These are phyloP conservation scores for Drosophila auraria DNA, from an alignment of 1,140 invertebrate species.

Conservation along the genomic window DNA sequence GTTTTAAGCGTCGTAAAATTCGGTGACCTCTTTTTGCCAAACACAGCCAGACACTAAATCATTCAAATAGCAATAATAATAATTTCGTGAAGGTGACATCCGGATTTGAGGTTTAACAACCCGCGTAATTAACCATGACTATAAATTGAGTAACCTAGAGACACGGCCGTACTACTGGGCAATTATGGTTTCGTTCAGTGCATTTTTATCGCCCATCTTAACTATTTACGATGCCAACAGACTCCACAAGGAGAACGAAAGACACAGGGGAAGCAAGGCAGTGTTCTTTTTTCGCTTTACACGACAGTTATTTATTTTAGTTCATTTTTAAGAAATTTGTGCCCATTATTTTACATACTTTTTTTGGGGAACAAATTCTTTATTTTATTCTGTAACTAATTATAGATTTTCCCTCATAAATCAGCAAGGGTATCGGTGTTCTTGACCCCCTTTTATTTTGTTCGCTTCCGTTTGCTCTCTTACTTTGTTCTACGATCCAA, in stretches of 20 bases:
- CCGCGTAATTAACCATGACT: conserved; percentile 50
- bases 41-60: conserved; percentile 10
- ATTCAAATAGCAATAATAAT: conserved; percentile 45
- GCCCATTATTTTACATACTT: neutral
- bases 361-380: neutral
- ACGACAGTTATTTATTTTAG: conserved; percentile 16
- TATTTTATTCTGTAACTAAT: neutral
- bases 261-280: neutral
- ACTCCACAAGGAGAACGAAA: conserved; percentile 20
- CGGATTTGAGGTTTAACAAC: conserved; percentile 51
- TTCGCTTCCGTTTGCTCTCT: conserved; percentile 26
- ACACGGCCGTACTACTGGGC: neutral
- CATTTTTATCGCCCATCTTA: conserved; percentile 52
- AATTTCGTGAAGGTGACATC: conserved; percentile 49
- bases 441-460: conserved; percentile 10
- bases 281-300: neutral
- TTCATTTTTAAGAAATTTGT: neutral
- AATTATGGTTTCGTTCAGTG: conserved; percentile 54
- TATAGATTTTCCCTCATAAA: neutral
- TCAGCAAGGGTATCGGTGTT: conserved; percentile 10
- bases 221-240: conserved; percentile 49
- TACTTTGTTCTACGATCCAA: conserved; percentile 40
- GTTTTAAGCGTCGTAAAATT: conserved; percentile 20
- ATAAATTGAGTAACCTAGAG: conserved; percentile 39
- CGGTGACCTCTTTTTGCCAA: conserved; percentile 27